Base-by-base conservation (phyloP, 1,140 invertebrate genomes). In the Gryon sp. region DNA sequence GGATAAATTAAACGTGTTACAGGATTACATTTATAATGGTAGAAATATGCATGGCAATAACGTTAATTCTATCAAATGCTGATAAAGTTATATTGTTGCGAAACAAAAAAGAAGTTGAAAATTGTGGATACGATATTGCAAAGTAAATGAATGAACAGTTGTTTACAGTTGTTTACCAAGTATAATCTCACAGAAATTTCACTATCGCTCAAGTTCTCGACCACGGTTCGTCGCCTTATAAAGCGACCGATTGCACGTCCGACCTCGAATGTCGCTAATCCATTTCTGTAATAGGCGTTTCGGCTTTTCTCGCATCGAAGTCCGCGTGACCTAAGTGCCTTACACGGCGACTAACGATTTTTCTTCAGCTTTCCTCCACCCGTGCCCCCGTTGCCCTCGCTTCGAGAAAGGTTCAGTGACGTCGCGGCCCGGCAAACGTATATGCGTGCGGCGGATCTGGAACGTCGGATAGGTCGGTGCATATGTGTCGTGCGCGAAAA, bases 261-360 rank as follows among this genome's bases (percentile, higher is more conserved):
- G 50, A 79, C 69, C 75, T 79, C 68, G 70, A 73, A 60, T 55
- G 53, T 68, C 69, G 69, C 59, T 80, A 82, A 82, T 80, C 76
- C 66, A 57, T 65, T 69, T 69, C 43, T 52, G 69, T 65, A 69
- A 78, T 70, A 69, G 57, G 52, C 69, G 57, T 59, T 73, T 63
- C 12, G 41, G 59, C 69, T 73, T 73, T 73, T 65, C 59, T 57
- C 63, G 76, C 65, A 52, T 41, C 52, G 53, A 69, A 78, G 77
- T 75, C 74, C 73, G 79, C 79, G 80, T 83, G 80, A 83, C 79
- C 82, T 76, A 80, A 79, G 78, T 76, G 76, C 79, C 80, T 83
- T 81, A 77, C 60, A 81, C 76, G 69, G 74, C 74, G 65, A 55
- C 80, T 83, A 83, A 82, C 82, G 82, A 83, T 83, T 83, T 83